Conservation (phyloP, 2,888 invertebrate species). For the Zelleria hepariella region DNA sequence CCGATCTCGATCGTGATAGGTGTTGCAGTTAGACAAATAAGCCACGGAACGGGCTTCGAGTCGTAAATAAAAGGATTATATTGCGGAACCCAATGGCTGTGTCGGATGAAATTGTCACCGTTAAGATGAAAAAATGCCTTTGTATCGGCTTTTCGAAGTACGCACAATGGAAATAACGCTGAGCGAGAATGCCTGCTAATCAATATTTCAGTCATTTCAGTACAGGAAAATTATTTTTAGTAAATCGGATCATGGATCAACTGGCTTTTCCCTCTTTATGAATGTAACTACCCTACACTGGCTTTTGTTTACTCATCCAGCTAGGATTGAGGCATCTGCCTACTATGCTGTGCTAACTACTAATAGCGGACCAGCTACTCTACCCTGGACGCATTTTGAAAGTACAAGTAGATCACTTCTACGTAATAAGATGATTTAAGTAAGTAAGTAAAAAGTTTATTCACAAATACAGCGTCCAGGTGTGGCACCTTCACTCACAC, state of each 20-base stretch:
- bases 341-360: too few relatives aligned
- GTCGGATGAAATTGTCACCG: not conserved
- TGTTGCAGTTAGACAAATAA: not conserved
- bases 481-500: too few relatives aligned
- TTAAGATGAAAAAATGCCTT: not conserved
- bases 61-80: constrained; percentile 4
- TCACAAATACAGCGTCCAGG: too few relatives aligned
- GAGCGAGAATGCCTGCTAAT: not conserved
- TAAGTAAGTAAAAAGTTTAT: too few relatives aligned
- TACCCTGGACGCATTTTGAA: too few relatives aligned
- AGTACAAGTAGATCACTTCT: too few relatives aligned
- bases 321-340: too few relatives aligned
- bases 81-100: not conserved
- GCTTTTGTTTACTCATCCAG: too few relatives aligned
- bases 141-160: not conserved
- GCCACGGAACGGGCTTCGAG: not conserved
- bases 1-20: too few relatives aligned
- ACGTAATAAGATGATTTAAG: too few relatives aligned
- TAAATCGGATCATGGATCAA: not conserved
- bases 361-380: too few relatives aligned
- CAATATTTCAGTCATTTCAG: not conserved
- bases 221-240: not conserved
- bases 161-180: not conserved
- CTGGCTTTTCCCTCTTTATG: not conserved
- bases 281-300: too few relatives aligned